Base-by-base conservation (phyloP, 2,888 invertebrate species). In the Tethea ocularis region DNA sequence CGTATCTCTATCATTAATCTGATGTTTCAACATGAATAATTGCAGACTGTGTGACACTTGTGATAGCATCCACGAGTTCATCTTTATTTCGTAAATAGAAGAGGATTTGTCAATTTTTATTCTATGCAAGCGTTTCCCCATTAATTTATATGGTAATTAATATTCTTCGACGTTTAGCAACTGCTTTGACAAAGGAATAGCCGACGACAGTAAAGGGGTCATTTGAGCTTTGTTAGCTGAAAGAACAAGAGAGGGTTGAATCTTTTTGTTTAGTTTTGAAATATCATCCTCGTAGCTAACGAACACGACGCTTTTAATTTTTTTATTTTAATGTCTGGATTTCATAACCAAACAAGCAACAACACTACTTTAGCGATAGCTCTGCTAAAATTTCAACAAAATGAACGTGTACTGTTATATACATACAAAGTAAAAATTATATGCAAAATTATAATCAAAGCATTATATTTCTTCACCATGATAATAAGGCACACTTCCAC, bases 71-170 rank as follows among this genome's bases (percentile, higher is more conserved):
- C 52, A 58, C 20, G 15, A 33, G 33, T 53, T 24, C 38, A 41
- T 2, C 7, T n/a, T n/a, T 38, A 33, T 11, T 33, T 38, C 2
- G 13, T 38, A 38, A 38, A n/a, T 38, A 66, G 33, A 59, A 57
- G 63, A 60, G 62, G 66, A 64, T 67, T 67, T 58, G 62, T 60
- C 60, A 68, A 65, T 69, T 63, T 66, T 75, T 71, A 69, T 65
- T 63, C 61, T 65, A 58, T 54, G 68, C 60, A 68, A 56, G 70
- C 67, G 46, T 68, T 68, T 74, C 61, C 62, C 69, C 65, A 72
- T 81, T 82, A 74, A 86, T 87, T 87, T 84, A 76, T 79, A 80
- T 81, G 78, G 76, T 86, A 86, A 88, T 88, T 89, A 89, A 88
- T 89, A 85, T 87, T 84, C 77, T 85, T 86, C 83, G 87, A 83